Base-by-base conservation (phyloP, 2,888 invertebrate species). In the Sarcophaga rosellei region DNA sequence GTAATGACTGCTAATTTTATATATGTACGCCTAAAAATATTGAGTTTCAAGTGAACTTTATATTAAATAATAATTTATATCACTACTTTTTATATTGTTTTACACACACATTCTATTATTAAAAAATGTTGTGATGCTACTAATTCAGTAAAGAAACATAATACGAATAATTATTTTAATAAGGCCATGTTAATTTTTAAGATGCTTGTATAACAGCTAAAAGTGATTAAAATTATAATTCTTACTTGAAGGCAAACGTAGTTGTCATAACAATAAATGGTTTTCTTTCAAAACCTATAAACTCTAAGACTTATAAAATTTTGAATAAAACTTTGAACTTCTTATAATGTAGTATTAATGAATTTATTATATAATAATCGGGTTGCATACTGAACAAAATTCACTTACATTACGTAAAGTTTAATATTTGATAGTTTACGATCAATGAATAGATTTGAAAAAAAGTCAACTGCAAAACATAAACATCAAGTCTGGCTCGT, bases 171-270 rank as follows among this genome's bases (percentile, higher is more conserved):
- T 65, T 80, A 77, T 47, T 65, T 69, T 53, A 17, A 65, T 69
- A 82, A 79, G 74, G 74, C 57, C 66, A 62, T 77, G 20, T 65
- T 74, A 63, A 63, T 23, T 65, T 70, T 74, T 85, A 81, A 78
- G 69, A 47, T 17, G 25, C 59, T 66, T 77, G 73, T 78, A 73
- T 69, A 74, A 78, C 63, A 69, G 59, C 35, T 69, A 59, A 47
- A 79, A 84, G 25, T 73, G 23, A 75, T 62, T 74, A 44, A 69
- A 68, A 65, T 73, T 66, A 35, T 20, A 63, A 23, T 69, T 53
- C 17, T 53, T 53, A 53, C 17, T 53, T 53, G 5, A 53, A 53
- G 17, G 53, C 17, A 53, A 35, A 35, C 35, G 8, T 35, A 35
- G 10, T 35, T 35, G 8, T 35, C 35, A 35, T 35, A 35, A 35